Conservation (phyloP, 2,113 vertebrate species). For the Telmatochromis sp. region DNA sequence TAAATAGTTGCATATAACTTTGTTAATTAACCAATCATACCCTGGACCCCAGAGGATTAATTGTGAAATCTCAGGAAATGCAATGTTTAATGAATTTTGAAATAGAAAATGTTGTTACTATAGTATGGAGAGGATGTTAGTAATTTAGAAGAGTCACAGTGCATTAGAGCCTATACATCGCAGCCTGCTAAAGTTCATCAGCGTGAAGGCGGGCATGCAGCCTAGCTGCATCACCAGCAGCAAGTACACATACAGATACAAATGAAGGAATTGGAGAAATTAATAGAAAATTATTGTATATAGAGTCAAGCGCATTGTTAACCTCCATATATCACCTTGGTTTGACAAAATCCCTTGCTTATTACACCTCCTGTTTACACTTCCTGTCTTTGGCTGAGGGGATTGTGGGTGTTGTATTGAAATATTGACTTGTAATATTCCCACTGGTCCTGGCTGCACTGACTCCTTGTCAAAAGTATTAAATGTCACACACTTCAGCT, state of each 20-base stretch:
- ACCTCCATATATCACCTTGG: conserved; percentile 15
- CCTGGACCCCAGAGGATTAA: not conserved
- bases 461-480: conserved; percentile 33
- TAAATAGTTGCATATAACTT: not conserved
- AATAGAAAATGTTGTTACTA: not conserved
- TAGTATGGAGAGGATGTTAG: not conserved
- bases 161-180: not conserved
- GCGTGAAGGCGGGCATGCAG: not conserved
- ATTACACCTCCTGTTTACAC: conserved; percentile 32
- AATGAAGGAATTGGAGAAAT: not conserved
- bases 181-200: not conserved
- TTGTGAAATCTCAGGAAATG: not conserved
- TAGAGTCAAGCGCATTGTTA: conserved; percentile 13
- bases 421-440: conserved; percentile 46
- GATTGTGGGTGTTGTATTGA: conserved; percentile 55
- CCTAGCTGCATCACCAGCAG: not conserved
- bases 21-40: not conserved
- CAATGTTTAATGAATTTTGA: not conserved
- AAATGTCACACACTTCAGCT: conserved; percentile 39
- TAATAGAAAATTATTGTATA: not conserved
- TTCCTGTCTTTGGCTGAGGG: conserved; percentile 29
- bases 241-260: not conserved
- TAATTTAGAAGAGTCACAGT: not conserved
- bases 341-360: conserved; percentile 22
- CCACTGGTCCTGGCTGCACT: not conserved